Base-by-base conservation (phyloP, 2,797 vertebrate genomes). In the Enteromius treurensis region DNA sequence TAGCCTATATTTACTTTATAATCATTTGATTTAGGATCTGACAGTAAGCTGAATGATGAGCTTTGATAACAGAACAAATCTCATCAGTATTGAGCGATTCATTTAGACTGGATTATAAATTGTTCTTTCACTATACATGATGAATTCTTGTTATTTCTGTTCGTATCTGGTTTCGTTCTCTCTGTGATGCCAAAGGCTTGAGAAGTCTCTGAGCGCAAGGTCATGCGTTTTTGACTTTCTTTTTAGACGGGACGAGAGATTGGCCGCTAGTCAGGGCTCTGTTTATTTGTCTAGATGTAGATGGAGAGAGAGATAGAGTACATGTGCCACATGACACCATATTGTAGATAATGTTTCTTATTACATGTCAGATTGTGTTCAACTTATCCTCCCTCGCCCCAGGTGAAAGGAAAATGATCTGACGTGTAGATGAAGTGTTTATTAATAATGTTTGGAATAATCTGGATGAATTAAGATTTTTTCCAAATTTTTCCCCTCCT, bases 221-320 rank as follows among this genome's bases (percentile, higher is more conserved):
- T 76, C 53, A 76, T 76, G 73, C 34, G 8, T 64, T 69, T 79
- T 49, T 42, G 21, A 23, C 64, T 42, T 49, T 58, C 34, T 40
- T 60, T 37, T 32, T 58, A 34, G 53, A 76, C 53, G 23, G 47
- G 21, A 45, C 10, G 58, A 75, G 69, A 10, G 26, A 71, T 42
- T 80, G 58, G 37, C 69, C 42, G 15, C 64, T 69, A 47, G 45
- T 79, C 14, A 88, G 89, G 87, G 55, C 64, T 79, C 78, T 93
- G 92, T 94, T 94, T 93, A 93, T 92, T 91, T 93, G 90, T 92
- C 90, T 91, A 92, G 94, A 93, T 93, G 90, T 91, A 90, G 91
- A 93, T 90, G 91, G 88, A 55, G 49, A 69, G 8, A 17, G 88
- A 86, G 86, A 83, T 82, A 84, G 91, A 93, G 91, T 89, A 88